Evolutionary conservation across 2,888 invertebrate genomes (phyloP), one percentile per base, ranked within the genome.

Genomic region (Dryobotodes eremita): DNA sequence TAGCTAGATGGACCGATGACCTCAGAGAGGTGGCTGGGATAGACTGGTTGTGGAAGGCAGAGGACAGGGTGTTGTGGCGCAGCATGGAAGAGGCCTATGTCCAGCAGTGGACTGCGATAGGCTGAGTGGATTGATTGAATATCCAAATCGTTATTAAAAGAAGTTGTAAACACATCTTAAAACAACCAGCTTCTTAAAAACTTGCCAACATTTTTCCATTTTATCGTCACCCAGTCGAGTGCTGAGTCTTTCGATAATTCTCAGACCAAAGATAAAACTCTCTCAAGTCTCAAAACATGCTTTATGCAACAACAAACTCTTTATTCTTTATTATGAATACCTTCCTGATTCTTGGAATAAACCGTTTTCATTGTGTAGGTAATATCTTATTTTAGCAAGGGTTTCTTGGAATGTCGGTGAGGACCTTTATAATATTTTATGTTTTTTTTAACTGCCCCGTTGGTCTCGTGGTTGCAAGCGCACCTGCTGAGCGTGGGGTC

Each of bases 251-350:
- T 50, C 23, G n/a, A 69, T 46, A n/a, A n/a, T n/a, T n/a, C n/a
- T n/a, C n/a, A n/a, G n/a, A n/a, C n/a, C n/a, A n/a, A n/a, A n/a
- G n/a, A n/a, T n/a, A 50, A 72, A 84, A 69, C 55, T 64, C 7
- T 42, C 7, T 70, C 31, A 31, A 8, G n/a, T 72, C 55, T 73
- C 46, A 73, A 75, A 15, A 31, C 31, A 73, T 48, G 31, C 48
- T 65, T 72, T 65, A 48, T 65, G 17, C 11, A 71, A 17, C 6
- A 48, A 62, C 20, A 46, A 36, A 36, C 4, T 36, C 20, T 31
- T 10, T 61, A 31, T 36, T 20, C 31, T 20, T 20, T 31, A 36
- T 10, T 61, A 15, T 31, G 31, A 31, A 0, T 20, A 62, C 31
- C 20, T 20, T 62, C 61, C 10, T 10, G 61, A 59, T 26, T 15